phyloP scores from a whole-genome alignment of 2,113 vertebrate genomes.

The Fulica atra region DNA sequence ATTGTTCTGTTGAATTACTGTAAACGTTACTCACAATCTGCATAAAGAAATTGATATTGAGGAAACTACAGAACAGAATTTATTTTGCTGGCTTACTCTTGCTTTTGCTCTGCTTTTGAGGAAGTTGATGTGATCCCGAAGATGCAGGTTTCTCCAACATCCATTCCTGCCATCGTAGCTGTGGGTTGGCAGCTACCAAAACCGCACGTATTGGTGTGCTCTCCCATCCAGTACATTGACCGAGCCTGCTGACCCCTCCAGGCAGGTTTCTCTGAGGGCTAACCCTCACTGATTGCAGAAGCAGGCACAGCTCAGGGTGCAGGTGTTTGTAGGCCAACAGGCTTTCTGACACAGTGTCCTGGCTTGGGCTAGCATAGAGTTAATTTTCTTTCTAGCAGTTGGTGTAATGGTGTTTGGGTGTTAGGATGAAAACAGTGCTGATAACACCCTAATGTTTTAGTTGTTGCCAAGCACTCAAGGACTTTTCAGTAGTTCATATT shows the following conservation, averaged over 20 bases:
- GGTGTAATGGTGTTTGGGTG: too few species aligned
- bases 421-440: too few species aligned
- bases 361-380: too few species aligned
- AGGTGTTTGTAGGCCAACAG: accelerated
- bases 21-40: not conserved
- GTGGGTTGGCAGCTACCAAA: not conserved
- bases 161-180: not conserved
- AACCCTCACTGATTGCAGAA: accelerated
- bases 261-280: not conserved
- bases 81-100: not conserved
- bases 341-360: not conserved
- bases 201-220: accelerated
- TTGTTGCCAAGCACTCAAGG: too few species aligned
- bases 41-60: not conserved
- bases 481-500: too few species aligned
- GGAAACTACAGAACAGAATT: not conserved
- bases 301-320: accelerated
- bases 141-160: not conserved
- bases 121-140: not conserved
- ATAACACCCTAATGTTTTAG: too few species aligned
- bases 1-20: not conserved
- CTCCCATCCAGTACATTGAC: accelerated
- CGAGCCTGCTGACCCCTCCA: not conserved
- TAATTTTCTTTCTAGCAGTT: too few species aligned
- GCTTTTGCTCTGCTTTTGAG: not conserved